Percentiles rank a stretch among this genome's conserved stretches.
These are phyloP conservation scores for Fringilla coelebs DNA, from an alignment of 2,797 vertebrate genomes.

Conservation along the genomic window DNA sequence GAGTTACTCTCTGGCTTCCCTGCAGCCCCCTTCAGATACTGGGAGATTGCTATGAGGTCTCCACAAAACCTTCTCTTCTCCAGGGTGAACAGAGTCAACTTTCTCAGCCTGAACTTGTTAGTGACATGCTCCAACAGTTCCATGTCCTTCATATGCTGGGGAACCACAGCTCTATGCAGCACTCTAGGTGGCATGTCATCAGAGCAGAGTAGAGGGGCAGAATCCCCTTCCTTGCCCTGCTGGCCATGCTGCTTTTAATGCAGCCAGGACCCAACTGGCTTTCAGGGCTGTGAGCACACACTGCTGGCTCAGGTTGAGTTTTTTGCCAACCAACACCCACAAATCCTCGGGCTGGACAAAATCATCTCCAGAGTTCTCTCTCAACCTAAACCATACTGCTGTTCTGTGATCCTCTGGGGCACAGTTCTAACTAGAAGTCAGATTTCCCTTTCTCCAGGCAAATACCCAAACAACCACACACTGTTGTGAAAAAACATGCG, in stretches of 20 bases:
- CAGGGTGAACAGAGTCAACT: neutral
- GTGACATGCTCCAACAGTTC: neutral
- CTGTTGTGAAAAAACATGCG: neutral
- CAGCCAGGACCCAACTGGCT: neutral
- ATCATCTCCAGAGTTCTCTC: neutral
- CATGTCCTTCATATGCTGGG: neutral
- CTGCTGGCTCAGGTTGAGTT: neutral
- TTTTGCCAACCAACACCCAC: neutral
- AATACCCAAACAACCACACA: neutral
- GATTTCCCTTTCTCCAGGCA: neutral
- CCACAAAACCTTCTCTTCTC: neutral
- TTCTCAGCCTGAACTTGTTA: neutral
- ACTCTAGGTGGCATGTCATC: neutral
- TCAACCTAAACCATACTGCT: neutral
- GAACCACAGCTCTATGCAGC: neutral
- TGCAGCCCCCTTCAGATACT: neutral
- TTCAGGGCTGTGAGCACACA: neutral
- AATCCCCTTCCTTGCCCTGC: neutral
- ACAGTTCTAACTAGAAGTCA: neutral
- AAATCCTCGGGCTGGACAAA: neutral
- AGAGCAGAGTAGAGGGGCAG: neutral
- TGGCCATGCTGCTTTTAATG: neutral
- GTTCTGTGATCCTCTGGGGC: neutral
- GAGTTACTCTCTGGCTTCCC: neutral
- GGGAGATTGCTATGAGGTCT: neutral